Percentiles rank a stretch among this genome's conserved stretches.
Conservation (phyloP, 2,888 invertebrate species). For the Hipparchia semele region DNA sequence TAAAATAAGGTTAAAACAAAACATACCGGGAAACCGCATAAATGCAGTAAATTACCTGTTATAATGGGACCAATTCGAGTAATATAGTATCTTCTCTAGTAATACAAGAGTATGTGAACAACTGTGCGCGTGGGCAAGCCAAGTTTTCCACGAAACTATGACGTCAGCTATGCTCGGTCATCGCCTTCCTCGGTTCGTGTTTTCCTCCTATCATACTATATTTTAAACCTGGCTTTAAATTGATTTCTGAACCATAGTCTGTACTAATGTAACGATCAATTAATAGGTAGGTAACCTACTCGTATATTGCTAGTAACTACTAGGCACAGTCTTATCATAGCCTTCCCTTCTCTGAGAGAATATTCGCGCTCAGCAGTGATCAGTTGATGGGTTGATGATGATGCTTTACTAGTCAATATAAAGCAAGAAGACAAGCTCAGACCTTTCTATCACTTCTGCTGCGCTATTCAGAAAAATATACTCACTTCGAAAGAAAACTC, state of each 20-base stretch:
- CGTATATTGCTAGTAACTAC: no score
- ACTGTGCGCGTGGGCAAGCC: conserved; percentile 42
- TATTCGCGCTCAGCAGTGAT: no score
- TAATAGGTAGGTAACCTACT: no score
- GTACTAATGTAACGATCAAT: background rate
- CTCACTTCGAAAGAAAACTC: no score
- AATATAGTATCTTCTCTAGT: conserved; percentile 21
- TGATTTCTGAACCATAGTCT: background rate
- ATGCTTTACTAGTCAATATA: no score
- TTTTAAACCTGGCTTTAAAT: background rate
- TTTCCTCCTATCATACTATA: conserved; percentile 57
- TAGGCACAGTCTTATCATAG: no score
- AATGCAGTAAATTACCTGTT: conserved; percentile 20
- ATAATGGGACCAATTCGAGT: conserved; percentile 21
- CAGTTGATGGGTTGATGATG: no score
- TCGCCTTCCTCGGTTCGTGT: conserved; percentile 57
- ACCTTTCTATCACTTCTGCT: no score
- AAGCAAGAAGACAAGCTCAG: no score
- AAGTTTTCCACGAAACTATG: conserved; percentile 73
- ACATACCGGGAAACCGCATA: background rate
- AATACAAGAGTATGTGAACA: conserved; percentile 29
- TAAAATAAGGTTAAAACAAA: background rate
- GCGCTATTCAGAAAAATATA: no score
- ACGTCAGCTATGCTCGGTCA: conserved; percentile 65
- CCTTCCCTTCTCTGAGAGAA: no score